Evolutionary conservation across 2,113 vertebrate genomes (phyloP), one percentile per base, ranked within the genome.

Genomic region (Silurus asotus): DNA sequence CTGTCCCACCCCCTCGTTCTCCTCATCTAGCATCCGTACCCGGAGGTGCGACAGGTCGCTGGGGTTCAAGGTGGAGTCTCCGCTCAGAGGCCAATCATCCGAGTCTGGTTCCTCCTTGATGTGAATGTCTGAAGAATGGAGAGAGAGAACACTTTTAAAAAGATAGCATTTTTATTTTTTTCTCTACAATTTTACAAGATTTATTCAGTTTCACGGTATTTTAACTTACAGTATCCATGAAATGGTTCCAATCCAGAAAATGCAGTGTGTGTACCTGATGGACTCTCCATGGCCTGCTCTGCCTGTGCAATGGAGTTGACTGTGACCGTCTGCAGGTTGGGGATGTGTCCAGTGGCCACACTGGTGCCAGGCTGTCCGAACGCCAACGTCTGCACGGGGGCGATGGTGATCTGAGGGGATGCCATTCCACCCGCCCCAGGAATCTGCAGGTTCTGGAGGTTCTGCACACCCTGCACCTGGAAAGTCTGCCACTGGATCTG

Each of bases 401-500:
- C 97, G 86, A 99, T 92, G 81, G 98, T 99, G 94, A 99, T 96
- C 92, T 99, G 98, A 93, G 90, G 94, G 92, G 94, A 92, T 93
- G 90, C 94, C 96, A 92, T 91, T 89, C 87, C 95, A 91, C 85
- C 69, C 1, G 83, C 53, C 1, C 48, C 59, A 0, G 96, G 96
- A 92, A 99, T 94, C 95, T 99, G 98, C 87, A 99, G 96, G 88
- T 99, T 98, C 94, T 99, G 98, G 89, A 99, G 97, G 90, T 97
- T 98, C 94, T 99, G 98, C 78, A 99, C 97, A 80, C 98, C 98
- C 94, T 99, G 98, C 90, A 99, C 97, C 96, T 99, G 98, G 95
- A 99, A 99, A 64, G 98, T 99, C 91, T 99, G 98, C 98, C 98
- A 99, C 90, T 98, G 98, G 94, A 99, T 99, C 94, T 99, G 98